Conservation (phyloP, 2,113 vertebrate genomes). For the Zapornia atra region DNA sequence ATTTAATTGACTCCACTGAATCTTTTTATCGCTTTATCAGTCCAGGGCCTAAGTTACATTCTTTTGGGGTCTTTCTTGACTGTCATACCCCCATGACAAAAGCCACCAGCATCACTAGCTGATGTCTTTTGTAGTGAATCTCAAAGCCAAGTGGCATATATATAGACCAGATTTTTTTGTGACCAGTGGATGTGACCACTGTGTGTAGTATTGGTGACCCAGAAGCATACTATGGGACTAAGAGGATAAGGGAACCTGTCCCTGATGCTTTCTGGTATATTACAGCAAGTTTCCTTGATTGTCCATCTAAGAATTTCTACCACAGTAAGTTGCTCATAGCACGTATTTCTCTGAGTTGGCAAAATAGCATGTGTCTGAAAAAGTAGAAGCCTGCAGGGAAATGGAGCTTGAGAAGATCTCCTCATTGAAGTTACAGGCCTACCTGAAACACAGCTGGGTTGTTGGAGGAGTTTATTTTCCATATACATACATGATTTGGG, state of each 20-base stretch:
- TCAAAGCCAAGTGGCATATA: not conserved
- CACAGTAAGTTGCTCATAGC: not conserved
- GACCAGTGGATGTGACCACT: not conserved
- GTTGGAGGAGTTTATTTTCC: not conserved
- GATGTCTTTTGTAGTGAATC: not conserved
- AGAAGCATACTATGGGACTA: not conserved
- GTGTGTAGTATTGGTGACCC: not conserved
- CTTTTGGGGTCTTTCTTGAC: not conserved
- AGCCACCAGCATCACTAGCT: not conserved
- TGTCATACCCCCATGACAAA: not conserved
- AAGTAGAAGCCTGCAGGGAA: not conserved
- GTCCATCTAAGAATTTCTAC: not conserved
- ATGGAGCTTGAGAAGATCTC: not conserved
- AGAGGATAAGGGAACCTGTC: not conserved
- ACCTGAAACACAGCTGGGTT: not conserved
- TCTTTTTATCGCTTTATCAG: not conserved
- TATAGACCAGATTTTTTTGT: not conserved
- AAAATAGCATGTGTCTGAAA: not conserved
- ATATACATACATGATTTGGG: not conserved
- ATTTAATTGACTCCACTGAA: not conserved
- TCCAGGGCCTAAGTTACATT: not conserved
- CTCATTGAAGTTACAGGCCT: not conserved
- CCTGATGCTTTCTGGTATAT: not conserved
- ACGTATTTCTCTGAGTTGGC: not conserved
- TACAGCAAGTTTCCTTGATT: not conserved